A percentile compares a stretch with the other conserved stretches of the same genome.
Conservation (phyloP, 2,888 invertebrate species). For the Erannis defoliaria region DNA sequence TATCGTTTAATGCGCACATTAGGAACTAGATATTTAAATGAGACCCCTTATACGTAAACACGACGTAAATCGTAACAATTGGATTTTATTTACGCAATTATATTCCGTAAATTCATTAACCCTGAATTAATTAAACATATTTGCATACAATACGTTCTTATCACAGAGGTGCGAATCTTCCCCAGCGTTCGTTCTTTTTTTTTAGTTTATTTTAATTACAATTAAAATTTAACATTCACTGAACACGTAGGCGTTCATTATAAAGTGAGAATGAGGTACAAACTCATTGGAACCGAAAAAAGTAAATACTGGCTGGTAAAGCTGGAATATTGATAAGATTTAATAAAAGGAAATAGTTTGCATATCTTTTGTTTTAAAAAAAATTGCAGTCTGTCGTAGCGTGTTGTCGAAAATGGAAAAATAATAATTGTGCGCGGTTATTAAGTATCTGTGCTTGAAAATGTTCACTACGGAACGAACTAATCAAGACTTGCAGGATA, state of each 20-base stretch:
- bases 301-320: too few relatives aligned
- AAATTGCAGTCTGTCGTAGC: too few relatives aligned
- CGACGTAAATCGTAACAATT: constrained; percentile 14
- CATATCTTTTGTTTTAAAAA: too few relatives aligned
- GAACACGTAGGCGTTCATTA: constrained; percentile 3
- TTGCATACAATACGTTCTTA: constrained; percentile 29
- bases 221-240: constrained; percentile 4
- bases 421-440: too few relatives aligned
- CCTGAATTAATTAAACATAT: constrained; percentile 22
- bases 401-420: too few relatives aligned
- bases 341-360: too few relatives aligned
- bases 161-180: constrained; percentile 17
- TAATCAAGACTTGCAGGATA: too few relatives aligned
- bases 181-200: not conserved
- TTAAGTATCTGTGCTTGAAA: too few relatives aligned
- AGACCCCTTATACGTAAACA: not conserved
- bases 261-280: too few relatives aligned
- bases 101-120: constrained; percentile 17
- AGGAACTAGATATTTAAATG: constrained; percentile 10
- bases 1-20: constrained; percentile 19
- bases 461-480: too few relatives aligned
- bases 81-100: constrained; percentile 4
- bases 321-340: too few relatives aligned
- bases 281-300: too few relatives aligned
- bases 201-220: not conserved